Conservation (phyloP, 1,140 invertebrate species). For the Alviniconcha marisindica region DNA sequence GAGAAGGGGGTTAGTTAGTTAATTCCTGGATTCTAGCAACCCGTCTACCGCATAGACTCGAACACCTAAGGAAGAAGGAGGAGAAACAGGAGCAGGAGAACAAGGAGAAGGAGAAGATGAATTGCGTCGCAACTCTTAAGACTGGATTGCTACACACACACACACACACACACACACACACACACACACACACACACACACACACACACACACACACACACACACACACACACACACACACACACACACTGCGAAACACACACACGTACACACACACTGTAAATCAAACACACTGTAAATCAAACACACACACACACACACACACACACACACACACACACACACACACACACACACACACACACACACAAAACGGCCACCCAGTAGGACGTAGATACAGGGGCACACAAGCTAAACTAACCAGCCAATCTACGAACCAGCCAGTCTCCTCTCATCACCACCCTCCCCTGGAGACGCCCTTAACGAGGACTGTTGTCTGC, state of each 20-base stretch:
- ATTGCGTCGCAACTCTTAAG: no score
- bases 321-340: not conserved
- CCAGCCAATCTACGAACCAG: not conserved
- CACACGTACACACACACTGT: not conserved
- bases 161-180: not conserved
- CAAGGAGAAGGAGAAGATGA: no score
- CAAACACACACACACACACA: slow-evolving; percentile 1
- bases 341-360: not conserved
- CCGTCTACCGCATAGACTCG: no score
- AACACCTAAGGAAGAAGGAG: no score
- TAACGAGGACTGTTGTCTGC: no score
- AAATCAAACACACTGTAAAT: not conserved
- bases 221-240: slow-evolving; percentile 7
- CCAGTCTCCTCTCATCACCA: no score
- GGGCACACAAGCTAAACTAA: not conserved
- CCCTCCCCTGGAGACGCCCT: no score
- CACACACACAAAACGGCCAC: not conserved
- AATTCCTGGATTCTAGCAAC: no score
- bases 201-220: not conserved
- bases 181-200: slow-evolving; percentile 18
- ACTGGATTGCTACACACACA: no score
- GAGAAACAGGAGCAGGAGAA: no score
- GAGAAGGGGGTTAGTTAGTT: no score
- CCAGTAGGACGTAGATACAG: no score
- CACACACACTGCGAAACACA: not conserved